Base-by-base conservation (phyloP, 2,888 invertebrate species). In the Sphinx pinastri region DNA sequence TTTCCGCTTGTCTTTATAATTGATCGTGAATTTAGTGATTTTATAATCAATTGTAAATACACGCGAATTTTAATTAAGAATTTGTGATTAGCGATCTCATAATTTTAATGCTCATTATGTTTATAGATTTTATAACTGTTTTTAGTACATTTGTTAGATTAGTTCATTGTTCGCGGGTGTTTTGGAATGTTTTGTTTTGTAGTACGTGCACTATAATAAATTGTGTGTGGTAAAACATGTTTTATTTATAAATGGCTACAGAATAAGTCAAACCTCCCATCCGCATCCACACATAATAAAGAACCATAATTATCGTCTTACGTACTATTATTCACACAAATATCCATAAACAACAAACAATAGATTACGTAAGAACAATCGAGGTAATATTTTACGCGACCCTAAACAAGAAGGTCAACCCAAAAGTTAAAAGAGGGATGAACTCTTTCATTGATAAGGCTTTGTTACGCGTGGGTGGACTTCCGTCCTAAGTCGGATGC, bases 131-230 rank as follows among this genome's bases (percentile, higher is more conserved):
- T 63, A 63, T 63, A 19, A 47, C 19, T 63, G 60, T 47, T 19
- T 63, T 58, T 63, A 7, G 47, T 63, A 25, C 25, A 57, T 63
- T 49, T 63, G 19, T 63, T 47, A 19, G 49, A 63, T 63, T 63
- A 63, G 14, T 38, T 60, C 16, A 19, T 47, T 45, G 5, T 31
- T 49, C 14, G 47, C 38, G 60, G 16, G 10, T 13, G 38, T 45
- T 63, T 52, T 69, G 16, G 38, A 52, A 52, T 49, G 54, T 16
- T 63, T 47, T 63, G 16, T 63, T 60, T 47, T 54, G 38, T 69
- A 52, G 38, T 69, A 52, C 19, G 52, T 69, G 51, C 16, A 49
- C 59, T 60, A 38, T 60, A 69, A 69, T 69, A 69, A 69, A 69
- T 69, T 68, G 45, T 69, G 38, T 52, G 69, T 69, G 51, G 19